Evolutionary conservation across 1,140 invertebrate species (phyloP).

Genomic region (Psix sp.): DNA sequence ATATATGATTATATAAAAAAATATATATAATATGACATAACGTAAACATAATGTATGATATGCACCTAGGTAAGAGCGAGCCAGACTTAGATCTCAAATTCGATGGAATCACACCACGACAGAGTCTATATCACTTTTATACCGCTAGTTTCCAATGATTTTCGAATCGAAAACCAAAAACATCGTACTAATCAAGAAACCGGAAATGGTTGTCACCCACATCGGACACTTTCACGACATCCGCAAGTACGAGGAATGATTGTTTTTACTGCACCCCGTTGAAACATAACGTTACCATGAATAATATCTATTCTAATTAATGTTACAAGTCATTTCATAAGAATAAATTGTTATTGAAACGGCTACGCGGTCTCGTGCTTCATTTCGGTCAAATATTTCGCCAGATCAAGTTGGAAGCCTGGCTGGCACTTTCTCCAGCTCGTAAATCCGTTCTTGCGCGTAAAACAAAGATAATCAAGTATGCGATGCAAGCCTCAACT

Average conservation of each 20-base stretch:
- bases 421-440: constrained; percentile 3
- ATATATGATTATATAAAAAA: too few relatives aligned
- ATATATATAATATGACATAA: too few relatives aligned
- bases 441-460: constrained; percentile 11
- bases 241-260: constrained; percentile 13
- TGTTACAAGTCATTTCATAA: constrained; percentile 41
- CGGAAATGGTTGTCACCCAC: too few relatives aligned
- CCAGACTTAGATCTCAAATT: neutral
- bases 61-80: neutral
- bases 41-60: neutral
- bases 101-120: constrained; percentile 2
- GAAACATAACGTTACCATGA: constrained; percentile 47
- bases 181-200: neutral
- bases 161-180: constrained; percentile 1
- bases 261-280: constrained; percentile 47
- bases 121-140: constrained; percentile 2
- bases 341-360: constrained; percentile 52
- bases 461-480: constrained; percentile 41
- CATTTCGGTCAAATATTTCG: constrained; percentile 17
- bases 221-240: constrained; percentile 1
- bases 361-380: constrained; percentile 51
- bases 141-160: constrained; percentile 13
- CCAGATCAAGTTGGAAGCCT: constrained; percentile 1
- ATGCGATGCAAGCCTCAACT: constrained; percentile 34
- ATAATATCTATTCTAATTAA: constrained; percentile 49